Evolutionary conservation across 2,888 invertebrate genomes (phyloP).

Genomic region (Yponomeuta evonymella): DNA sequence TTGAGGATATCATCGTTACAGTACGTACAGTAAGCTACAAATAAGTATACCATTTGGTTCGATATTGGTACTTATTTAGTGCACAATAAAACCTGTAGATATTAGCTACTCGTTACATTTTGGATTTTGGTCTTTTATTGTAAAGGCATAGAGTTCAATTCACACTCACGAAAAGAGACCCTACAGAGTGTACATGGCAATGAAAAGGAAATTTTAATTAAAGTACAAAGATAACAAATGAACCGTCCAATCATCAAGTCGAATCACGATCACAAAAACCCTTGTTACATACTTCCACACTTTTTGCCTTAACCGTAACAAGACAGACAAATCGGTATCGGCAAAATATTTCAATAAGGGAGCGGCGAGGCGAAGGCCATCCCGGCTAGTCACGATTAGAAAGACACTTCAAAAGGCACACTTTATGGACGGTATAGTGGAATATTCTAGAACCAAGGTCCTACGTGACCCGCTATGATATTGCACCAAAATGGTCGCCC

Average conservation of each 20-base stretch:
- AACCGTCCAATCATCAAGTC: not conserved
- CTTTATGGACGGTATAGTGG: constrained; percentile 24
- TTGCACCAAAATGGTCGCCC: constrained; percentile 41
- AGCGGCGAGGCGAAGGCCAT: constrained; percentile 67
- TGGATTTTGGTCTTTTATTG: too few species aligned
- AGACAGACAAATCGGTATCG: constrained; percentile 40
- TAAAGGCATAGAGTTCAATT: too few species aligned
- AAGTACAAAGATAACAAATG: not conserved
- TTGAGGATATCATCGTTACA: not conserved
- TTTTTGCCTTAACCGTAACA: constrained; percentile 30
- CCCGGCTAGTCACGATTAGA: constrained; percentile 50
- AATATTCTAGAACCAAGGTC: constrained; percentile 55
- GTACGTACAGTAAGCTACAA: too few species aligned
- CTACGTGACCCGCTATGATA: constrained; percentile 49
- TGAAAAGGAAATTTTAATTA: not conserved
- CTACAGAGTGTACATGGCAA: not conserved
- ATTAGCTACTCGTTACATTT: too few species aligned
- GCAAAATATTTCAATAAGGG: constrained; percentile 44
- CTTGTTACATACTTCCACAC: not conserved
- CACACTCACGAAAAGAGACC: not conserved
- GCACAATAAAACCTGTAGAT: too few species aligned
- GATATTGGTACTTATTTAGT: too few species aligned
- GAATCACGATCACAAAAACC: not conserved
- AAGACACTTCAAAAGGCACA: constrained; percentile 34
- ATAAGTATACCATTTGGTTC: too few species aligned